phyloP scores from a whole-genome alignment of 2,888 invertebrate genomes.

The Dicycla oo region DNA sequence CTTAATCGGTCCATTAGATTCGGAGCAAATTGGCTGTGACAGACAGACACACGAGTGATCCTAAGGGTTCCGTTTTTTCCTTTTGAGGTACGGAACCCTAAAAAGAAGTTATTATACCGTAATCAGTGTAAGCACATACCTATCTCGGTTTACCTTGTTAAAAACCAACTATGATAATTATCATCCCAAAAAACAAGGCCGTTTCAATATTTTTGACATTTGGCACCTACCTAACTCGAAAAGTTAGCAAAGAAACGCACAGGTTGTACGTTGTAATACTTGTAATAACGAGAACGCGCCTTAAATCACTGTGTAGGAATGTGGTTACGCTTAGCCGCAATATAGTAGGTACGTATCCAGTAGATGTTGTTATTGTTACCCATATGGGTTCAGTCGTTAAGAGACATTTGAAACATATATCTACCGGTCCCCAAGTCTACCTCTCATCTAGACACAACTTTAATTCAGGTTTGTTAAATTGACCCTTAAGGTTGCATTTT shows the following conservation, averaged over 20 bases:
- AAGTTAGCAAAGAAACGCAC: constrained; percentile 9
- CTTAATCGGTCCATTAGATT: too few species aligned
- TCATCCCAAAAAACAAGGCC: too few species aligned
- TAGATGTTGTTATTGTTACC: constrained; percentile 17
- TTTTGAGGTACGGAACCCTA: too few species aligned
- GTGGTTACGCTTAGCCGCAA: constrained; percentile 27
- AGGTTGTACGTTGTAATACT: constrained; percentile 2
- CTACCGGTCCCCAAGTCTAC: not conserved
- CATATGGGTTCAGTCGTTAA: constrained; percentile 6
- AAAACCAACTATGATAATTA: not conserved
- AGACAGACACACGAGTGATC: too few species aligned
- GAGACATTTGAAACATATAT: constrained; percentile 15
- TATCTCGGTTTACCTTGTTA: not conserved
- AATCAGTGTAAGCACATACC: not conserved
- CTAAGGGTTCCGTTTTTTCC: too few species aligned
- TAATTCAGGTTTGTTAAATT: not conserved
- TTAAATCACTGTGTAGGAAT: constrained; percentile 42
- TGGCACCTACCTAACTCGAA: constrained; percentile 2
- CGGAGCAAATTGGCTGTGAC: too few species aligned
- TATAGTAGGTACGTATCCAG: constrained; percentile 11
- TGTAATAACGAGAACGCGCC: constrained; percentile 11
- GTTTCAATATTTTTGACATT: constrained; percentile 7
- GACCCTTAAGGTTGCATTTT: not conserved
- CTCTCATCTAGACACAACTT: not conserved
- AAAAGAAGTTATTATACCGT: too few species aligned